phyloP scores from a whole-genome alignment of 2,113 vertebrate genomes.

The Natator depressus region DNA sequence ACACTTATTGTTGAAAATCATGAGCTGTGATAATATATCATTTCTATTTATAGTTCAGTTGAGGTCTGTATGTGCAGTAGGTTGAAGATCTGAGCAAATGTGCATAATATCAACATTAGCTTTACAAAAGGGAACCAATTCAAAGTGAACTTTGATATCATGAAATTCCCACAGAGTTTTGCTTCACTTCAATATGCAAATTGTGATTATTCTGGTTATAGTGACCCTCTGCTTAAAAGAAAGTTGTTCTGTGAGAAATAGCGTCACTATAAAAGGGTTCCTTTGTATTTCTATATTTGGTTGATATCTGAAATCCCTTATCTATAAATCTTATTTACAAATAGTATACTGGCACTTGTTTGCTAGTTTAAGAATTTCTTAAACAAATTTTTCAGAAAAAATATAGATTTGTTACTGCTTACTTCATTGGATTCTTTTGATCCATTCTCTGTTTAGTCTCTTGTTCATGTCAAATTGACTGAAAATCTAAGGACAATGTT shows the following conservation, averaged over 20 bases:
- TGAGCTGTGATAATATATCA: not conserved
- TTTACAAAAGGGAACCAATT: not conserved
- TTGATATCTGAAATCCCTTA: not conserved
- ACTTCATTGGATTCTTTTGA: not conserved
- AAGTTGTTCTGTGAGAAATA: not conserved
- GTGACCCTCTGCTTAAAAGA: not conserved
- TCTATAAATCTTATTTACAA: not conserved
- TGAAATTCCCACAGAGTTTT: not conserved
- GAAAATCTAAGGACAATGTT: not conserved
- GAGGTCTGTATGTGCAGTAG: not conserved
- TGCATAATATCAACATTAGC: not conserved
- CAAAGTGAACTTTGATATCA: constrained; percentile 4
- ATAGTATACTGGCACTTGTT: not conserved
- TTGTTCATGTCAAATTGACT: fast-evolving
- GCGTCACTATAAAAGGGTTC: not conserved
- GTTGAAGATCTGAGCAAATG: constrained; percentile 23
- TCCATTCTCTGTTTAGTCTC: not conserved
- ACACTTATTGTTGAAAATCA: not conserved
- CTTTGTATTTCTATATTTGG: not conserved
- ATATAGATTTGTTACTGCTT: not conserved
- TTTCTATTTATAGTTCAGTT: constrained; percentile 25
- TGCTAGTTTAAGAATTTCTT: not conserved
- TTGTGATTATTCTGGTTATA: not conserved
- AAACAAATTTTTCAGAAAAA: not conserved
- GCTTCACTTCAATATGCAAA: not conserved